A percentile compares a stretch with the other conserved stretches of the same genome.
phyloP scores from a whole-genome alignment of 2,888 invertebrate genomes.

The Silvanus unidentatus region DNA sequence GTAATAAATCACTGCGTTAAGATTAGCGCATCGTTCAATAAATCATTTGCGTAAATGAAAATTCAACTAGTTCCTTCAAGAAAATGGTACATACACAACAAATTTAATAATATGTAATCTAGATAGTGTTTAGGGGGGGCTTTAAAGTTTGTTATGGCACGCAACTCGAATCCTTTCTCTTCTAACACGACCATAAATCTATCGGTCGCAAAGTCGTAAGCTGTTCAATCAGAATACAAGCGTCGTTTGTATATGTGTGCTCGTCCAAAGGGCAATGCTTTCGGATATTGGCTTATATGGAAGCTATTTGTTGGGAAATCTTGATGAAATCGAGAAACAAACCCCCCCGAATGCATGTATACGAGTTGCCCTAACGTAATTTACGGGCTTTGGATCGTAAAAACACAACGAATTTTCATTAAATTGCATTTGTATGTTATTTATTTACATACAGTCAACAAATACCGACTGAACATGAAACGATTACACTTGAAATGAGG shows the following conservation, averaged over 20 bases:
- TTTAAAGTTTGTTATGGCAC: conserved; percentile 7
- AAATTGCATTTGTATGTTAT: background rate
- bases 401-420: background rate
- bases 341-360: too few species aligned
- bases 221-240: conserved; percentile 30
- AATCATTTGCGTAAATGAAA: conserved; percentile 7
- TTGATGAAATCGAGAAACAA: conserved; percentile 34
- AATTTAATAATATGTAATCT: too few species aligned
- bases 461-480: too few species aligned
- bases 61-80: background rate
- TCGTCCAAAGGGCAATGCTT: conserved; percentile 26
- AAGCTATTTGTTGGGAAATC: conserved; percentile 36
- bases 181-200: conserved; percentile 34
- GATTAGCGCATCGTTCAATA: background rate
- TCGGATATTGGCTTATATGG: conserved; percentile 34
- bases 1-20: conserved; percentile 5
- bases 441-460: too few species aligned
- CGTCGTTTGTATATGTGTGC: conserved; percentile 32
- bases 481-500: too few species aligned
- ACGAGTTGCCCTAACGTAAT: too few species aligned
- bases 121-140: too few species aligned
- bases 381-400: too few species aligned
- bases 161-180: conserved; percentile 28
- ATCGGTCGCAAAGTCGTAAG: conserved; percentile 30
- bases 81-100: background rate